Base-by-base conservation (phyloP, 2,797 vertebrate species). In the Potorous gilbertii region DNA sequence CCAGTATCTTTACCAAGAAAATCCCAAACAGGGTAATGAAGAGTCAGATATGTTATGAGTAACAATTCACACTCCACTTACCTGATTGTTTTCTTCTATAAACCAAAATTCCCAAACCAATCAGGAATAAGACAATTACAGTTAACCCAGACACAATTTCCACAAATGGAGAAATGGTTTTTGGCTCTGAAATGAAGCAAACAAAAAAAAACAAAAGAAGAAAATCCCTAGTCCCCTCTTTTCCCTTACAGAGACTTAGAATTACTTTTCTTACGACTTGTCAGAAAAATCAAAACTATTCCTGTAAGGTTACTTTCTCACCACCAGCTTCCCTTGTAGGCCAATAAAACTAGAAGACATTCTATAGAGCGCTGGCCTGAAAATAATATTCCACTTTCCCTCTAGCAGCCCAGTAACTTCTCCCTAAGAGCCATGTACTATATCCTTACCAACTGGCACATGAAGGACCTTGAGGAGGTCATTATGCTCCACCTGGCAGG, bases 401-500 rank as follows among this genome's bases (percentile, higher is more conserved):
- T 24, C 29, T 11, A 21, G 28, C 12, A 66, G 6, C 90, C 91
- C 24, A 40, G 3, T 21, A 55, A 94, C 28, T 14, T 27, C 54
- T 50, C 54, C 59, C 55, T 90, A 90, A 66, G 13, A 93, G 46
- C 52, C 93, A 57, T 34, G 11, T 31, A 34, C 52, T n/a, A 46
- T 1, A 0, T 59, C 11, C 92, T 96, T 92, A 97, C 94, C 94
- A 74, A 0, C 27, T 8, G 95, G 31, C 28, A 29, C 95, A 50
- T 94, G 91, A 50, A 96, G 57, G 62, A 96, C 93, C 34, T 59
- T 18, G 0, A 34, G 62, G 62, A 90, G 1, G 21, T 92, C 94
- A 10, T n/a, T 66, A 31, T 95, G 96, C 27, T 97, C 91, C 90
- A 96, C 62, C 0, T 92, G 95, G 62, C 95, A 97, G 90, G 94